Evolutionary conservation across 2,797 vertebrate genomes (phyloP).

Genomic region (Decapterus maruadsi): DNA sequence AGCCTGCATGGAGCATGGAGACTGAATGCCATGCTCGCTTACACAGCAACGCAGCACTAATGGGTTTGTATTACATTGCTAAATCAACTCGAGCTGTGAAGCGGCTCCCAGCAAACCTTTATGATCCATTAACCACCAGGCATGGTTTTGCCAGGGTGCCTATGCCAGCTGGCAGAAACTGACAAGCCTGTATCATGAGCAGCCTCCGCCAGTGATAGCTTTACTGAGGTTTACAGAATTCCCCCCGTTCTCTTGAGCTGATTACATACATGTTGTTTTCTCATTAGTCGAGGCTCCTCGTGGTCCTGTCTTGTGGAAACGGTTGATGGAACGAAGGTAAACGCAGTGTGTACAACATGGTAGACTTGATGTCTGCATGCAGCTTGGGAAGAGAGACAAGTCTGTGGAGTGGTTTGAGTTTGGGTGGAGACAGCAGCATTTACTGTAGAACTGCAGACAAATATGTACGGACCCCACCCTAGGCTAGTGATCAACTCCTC

Average conservation of each 20-base stretch:
- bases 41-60: constrained; percentile 74
- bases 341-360: constrained; percentile 60
- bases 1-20: constrained; percentile 66
- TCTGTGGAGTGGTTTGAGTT: constrained; percentile 80
- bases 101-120: constrained; percentile 79
- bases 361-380: constrained; percentile 75
- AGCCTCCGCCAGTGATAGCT: constrained; percentile 68
- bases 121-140: constrained; percentile 79
- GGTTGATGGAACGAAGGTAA: constrained; percentile 76
- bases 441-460: constrained; percentile 86
- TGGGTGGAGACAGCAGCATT: constrained; percentile 84
- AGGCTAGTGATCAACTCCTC: constrained; percentile 80
- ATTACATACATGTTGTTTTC: constrained; percentile 82
- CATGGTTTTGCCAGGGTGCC: constrained; percentile 67
- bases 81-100: constrained; percentile 82
- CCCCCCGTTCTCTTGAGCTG: constrained; percentile 70
- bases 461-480: constrained; percentile 83
- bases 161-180: constrained; percentile 77
- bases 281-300: constrained; percentile 74
- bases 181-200: constrained; percentile 65
- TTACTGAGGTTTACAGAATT: constrained; percentile 74
- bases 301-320: constrained; percentile 70
- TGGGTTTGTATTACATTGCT: constrained; percentile 79
- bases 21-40: constrained; percentile 67
- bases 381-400: constrained; percentile 77